Base-by-base conservation (phyloP, 2,888 invertebrate genomes). In the Eurytoma californica region DNA sequence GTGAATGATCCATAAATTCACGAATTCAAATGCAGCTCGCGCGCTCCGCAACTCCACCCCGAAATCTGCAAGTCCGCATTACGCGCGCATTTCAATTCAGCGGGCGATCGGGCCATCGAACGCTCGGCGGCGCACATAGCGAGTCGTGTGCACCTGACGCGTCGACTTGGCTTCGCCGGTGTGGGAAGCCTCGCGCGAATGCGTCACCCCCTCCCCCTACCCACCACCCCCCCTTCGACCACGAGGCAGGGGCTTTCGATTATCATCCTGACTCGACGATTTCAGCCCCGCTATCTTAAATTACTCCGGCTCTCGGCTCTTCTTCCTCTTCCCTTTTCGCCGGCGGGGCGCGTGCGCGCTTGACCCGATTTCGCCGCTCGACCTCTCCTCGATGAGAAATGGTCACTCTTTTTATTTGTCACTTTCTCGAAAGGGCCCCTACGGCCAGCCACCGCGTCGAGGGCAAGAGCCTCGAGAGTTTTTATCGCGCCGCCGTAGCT, bases 381-480 rank as follows among this genome's bases (percentile, higher is more conserved):
- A 77, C 72, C n/a, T n/a, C 72, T 74, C 58, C 72, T 76, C 80
- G 63, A 80, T 80, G 69, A 77, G 77, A 77, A 77, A 77, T 69
- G 80, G 80, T 73, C 77, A 77, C 77, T 80, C n/a, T 77, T 80
- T 80, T 69, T 73, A 73, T 73, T 73, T 69, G 73, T 73, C 77
- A 77, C 69, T 70, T 74, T 69, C 49, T 68, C 55, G n/a, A n/a
- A n/a, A n/a, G n/a, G n/a, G n/a, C n/a, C n/a, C n/a, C n/a, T n/a
- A n/a, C n/a, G n/a, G n/a, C n/a, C n/a, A n/a, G n/a, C n/a, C n/a
- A n/a, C n/a, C n/a, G n/a, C n/a, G n/a, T n/a, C n/a, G 14, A 49
- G 57, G 57, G 39, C 1, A 16, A 16, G 9, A 9, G 65, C 30
- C 30, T 30, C 30, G 30, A 30, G 30, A 30, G 30, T 30, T 30